Conservation (phyloP, 92 coral and sea anemone species). For the Pocillopora grandis region DNA sequence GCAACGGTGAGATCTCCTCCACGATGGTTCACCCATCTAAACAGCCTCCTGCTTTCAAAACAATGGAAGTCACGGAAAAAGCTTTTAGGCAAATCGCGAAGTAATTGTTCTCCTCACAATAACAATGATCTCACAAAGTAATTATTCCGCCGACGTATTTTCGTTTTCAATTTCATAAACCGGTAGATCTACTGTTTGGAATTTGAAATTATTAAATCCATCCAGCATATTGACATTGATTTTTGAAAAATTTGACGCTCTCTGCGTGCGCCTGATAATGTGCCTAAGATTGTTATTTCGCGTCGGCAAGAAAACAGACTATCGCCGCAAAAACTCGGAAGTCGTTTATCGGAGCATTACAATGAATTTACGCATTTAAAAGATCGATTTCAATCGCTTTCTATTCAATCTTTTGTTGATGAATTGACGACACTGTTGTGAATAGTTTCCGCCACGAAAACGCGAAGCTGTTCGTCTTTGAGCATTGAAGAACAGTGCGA, state of each 20-base stretch:
- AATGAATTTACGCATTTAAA: not conserved
- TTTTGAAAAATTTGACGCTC: not conserved
- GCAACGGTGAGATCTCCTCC: not conserved
- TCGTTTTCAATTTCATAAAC: not conserved
- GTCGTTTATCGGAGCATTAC: constrained; percentile 24
- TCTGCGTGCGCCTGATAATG: not conserved
- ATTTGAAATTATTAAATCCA: not conserved
- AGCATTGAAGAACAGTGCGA: too few relatives aligned
- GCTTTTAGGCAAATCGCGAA: constrained; percentile 41
- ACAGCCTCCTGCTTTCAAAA: constrained; percentile 20
- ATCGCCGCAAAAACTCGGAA: constrained; percentile 32
- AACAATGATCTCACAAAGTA: not conserved
- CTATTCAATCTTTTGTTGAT: constrained; percentile 8
- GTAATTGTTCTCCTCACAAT: not conserved
- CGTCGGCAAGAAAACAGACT: constrained; percentile 15
- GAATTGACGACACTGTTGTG: not conserved
- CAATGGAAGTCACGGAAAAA: constrained; percentile 8
- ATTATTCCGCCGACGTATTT: not conserved
- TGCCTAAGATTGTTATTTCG: not conserved
- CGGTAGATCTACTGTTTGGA: not conserved
- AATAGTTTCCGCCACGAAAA: not conserved
- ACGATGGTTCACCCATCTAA: not conserved
- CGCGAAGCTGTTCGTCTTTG: not conserved
- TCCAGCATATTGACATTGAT: not conserved
- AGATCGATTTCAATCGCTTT: constrained; percentile 9